These are phyloP conservation scores for Illadopsis cleaveri DNA, from an alignment of 2,113 vertebrate genomes.

Conservation along the genomic window DNA sequence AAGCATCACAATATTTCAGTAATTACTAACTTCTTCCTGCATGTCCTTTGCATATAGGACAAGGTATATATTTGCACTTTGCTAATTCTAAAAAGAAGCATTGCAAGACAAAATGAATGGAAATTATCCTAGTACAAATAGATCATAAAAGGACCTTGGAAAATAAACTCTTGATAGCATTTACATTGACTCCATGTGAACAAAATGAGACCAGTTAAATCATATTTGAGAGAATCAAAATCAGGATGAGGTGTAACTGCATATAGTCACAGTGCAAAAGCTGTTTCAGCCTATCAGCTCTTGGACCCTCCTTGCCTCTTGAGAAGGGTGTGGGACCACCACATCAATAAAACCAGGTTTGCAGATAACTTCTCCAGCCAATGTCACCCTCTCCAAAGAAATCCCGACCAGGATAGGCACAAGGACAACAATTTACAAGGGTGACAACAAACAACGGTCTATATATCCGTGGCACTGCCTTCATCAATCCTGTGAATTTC, in stretches of 20 bases:
- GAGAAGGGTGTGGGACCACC: neutral
- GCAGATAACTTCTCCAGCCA: neutral
- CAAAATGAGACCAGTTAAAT: neutral
- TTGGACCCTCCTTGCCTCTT: neutral
- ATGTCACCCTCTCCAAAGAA: neutral
- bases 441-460: neutral
- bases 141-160: neutral
- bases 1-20: neutral
- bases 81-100: neutral
- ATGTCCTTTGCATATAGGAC: neutral
- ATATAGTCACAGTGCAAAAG: neutral
- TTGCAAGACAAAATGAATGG: neutral
- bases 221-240: neutral
- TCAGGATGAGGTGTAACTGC: fast-evolving
- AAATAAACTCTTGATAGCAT: neutral
- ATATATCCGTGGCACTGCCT: neutral
- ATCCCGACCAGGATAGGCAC: neutral
- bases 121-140: neutral
- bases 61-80: neutral
- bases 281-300: neutral
- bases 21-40: neutral
- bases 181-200: neutral
- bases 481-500: neutral
- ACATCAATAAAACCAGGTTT: neutral
- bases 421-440: neutral